phyloP scores from a whole-genome alignment of 2,888 invertebrate genomes.

The Pseudococcus jackbeardsleyi region DNA sequence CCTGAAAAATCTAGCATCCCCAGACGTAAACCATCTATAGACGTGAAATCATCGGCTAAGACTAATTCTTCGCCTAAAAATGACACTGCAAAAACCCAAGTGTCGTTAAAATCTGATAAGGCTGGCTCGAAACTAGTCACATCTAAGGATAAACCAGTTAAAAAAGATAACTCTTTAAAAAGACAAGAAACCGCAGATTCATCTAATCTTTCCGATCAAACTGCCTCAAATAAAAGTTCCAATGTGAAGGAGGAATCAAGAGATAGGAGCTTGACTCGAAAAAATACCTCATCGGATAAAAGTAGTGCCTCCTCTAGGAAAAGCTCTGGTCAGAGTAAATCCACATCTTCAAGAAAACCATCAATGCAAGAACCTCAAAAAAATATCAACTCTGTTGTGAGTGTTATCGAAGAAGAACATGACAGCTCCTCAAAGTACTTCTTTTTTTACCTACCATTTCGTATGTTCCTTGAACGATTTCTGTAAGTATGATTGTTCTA shows the following conservation, averaged over 20 bases:
- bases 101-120: background rate
- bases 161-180: background rate
- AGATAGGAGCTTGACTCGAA: background rate
- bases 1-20: background rate
- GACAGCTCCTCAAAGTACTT: background rate
- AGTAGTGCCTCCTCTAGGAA: background rate
- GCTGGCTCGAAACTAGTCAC: background rate
- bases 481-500: background rate
- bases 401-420: constrained; percentile 47
- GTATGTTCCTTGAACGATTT: background rate
- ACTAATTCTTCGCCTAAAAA: background rate
- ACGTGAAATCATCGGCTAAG: background rate
- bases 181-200: background rate
- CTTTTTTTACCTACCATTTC: no score
- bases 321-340: constrained; percentile 12
- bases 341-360: background rate
- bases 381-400: background rate
- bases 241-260: background rate
- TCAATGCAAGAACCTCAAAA: constrained; percentile 35
- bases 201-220: background rate
- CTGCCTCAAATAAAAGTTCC: background rate
- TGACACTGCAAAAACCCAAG: background rate
- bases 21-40: background rate
- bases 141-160: background rate
- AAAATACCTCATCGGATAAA: constrained; percentile 24